Evolutionary conservation across 2,888 invertebrate species (phyloP), one percentile per base, ranked within the genome.

Genomic region (Agriopis aurantiaria): DNA sequence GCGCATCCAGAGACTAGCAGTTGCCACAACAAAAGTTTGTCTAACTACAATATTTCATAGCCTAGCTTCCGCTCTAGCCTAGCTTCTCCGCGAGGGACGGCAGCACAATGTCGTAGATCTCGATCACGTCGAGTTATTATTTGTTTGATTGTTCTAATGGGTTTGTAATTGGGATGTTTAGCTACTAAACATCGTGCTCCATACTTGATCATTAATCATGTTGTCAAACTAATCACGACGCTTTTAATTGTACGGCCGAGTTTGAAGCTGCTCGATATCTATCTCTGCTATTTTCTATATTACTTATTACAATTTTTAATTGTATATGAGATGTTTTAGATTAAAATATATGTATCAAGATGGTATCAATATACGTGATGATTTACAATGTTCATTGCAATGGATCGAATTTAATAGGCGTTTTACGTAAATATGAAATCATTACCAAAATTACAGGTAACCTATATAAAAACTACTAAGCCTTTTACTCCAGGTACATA

Each of bases 91-190:
- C 45, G 45, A 56, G 46, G 56, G 56, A 60, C 33, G 5, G 33
- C 5, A 33, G 33, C 68, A 14, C 11, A 14, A 43, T 12, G 4
- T 23, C 65, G 61, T 11, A 63, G 57, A 71, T 71, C 71, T 68
- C 45, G 68, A 68, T 66, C 48, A 68, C 12, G 46, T 65, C 61
- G 45, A 55, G 65, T 65, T 62, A 65, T 68, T 65, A 68, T 68
- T 71, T 71, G 53, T 71, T 59, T 62, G 68, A 68, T 71, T 71
- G 71, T 68, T 71, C 45, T 68, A 68, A 71, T 66, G 57, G 51
- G 56, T 68, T 17, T 45, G 59, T 68, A 68, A 72, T 68, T 68
- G 68, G 57, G 61, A 72, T 68, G 71, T 62, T 68, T 65, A 68
- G 65, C 68, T 70, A 17, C 61, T 59, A 70, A 70, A 55, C 41